A percentile compares a stretch with the other conserved stretches of the same genome.
Evolutionary conservation across 2,797 vertebrate species (phyloP).

Genomic region (Emydoidea blandingii): DNA sequence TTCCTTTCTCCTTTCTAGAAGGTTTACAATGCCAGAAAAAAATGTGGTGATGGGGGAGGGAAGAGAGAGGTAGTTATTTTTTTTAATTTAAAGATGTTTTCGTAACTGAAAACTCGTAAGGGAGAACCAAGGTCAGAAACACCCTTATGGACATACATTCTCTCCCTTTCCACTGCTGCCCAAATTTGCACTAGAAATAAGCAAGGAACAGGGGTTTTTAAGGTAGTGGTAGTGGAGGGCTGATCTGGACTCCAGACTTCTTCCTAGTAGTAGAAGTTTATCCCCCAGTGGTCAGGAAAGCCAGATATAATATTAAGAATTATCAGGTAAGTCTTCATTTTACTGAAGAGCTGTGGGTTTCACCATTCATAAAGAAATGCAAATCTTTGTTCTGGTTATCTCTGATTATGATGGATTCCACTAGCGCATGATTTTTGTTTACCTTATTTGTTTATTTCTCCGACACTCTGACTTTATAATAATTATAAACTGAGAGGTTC

Average conservation of each 20-base stretch:
- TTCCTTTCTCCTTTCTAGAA: neutral
- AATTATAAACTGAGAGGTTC: conserved; percentile 29
- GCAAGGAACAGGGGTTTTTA: neutral
- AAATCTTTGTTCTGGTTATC: neutral
- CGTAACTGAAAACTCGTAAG: neutral
- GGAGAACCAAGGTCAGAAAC: neutral
- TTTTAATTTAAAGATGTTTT: neutral
- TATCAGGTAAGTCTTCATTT: neutral
- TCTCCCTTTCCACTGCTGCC: neutral
- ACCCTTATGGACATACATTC: neutral
- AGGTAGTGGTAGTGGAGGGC: neutral
- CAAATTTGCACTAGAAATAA: neutral
- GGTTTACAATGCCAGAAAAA: neutral
- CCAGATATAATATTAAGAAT: accelerated
- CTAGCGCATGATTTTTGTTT: neutral
- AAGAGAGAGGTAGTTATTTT: neutral
- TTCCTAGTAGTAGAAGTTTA: neutral
- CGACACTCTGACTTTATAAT: conserved; percentile 41
- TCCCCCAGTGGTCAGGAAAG: neutral
- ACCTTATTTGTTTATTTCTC: conserved; percentile 11
- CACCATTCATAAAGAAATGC: neutral
- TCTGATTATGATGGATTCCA: neutral
- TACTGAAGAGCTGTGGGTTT: neutral
- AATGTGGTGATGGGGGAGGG: neutral
- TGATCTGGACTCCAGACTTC: neutral